A percentile compares a stretch with the other conserved stretches of the same genome.
phyloP scores from a whole-genome alignment of 2,888 invertebrate species.

The Volucella zonaria region DNA sequence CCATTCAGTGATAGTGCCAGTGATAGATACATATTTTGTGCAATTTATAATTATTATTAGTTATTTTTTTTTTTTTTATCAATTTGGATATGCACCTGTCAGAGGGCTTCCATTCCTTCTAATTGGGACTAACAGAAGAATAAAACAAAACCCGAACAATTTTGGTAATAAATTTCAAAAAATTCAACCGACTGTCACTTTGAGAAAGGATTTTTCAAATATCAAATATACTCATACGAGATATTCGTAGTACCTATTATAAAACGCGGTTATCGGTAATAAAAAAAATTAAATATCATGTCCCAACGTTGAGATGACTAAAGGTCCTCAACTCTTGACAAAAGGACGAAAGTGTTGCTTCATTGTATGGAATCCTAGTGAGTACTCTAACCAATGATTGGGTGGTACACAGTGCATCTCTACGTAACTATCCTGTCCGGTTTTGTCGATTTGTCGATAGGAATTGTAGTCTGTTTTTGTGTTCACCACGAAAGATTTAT shows the following conservation, averaged over 20 bases:
- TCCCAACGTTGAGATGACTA: constrained; percentile 54
- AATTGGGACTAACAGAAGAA: constrained; percentile 45
- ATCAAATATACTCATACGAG: neutral
- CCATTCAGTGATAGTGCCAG: neutral
- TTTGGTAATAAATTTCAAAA: too few species aligned
- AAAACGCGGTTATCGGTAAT: constrained; percentile 42
- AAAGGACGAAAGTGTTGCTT: constrained; percentile 10
- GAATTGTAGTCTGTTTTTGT: constrained; percentile 19
- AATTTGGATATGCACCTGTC: constrained; percentile 61
- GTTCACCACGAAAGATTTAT: constrained; percentile 60
- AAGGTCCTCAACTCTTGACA: constrained; percentile 35
- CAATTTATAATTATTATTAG: too few species aligned
- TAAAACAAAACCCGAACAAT: neutral
- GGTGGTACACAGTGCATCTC: neutral
- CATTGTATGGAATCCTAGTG: constrained; percentile 21
- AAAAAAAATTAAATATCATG: constrained; percentile 40
- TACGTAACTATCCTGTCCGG: constrained; percentile 8
- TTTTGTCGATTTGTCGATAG: constrained; percentile 5
- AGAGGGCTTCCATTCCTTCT: constrained; percentile 41
- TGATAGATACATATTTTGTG: too few species aligned
- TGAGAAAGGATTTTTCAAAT: neutral
- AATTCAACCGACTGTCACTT: too few species aligned
- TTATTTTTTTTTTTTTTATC: too few species aligned
- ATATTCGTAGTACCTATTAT: constrained; percentile 21
- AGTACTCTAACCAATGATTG: constrained; percentile 38